Evolutionary conservation across 2,113 vertebrate genomes (phyloP).

Genomic region (Hydrochoerus hydrochaeris): DNA sequence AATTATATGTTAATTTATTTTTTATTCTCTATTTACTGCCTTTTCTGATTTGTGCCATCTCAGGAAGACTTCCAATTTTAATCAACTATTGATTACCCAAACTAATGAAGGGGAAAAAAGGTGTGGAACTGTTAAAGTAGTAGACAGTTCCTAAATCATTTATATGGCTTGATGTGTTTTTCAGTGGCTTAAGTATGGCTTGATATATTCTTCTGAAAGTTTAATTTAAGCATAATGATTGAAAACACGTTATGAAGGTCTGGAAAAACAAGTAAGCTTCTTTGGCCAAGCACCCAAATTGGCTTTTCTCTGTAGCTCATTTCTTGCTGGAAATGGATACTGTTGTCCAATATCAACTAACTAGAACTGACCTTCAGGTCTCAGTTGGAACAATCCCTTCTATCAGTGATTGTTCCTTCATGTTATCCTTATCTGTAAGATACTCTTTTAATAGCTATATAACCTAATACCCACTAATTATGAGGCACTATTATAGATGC

Average conservation of each 20-base stretch:
- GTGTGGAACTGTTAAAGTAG: slow-evolving; percentile 37
- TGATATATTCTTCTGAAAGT: slow-evolving; percentile 19
- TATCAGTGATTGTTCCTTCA: neutral
- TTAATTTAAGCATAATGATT: slow-evolving; percentile 35
- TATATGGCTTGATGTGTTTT: neutral
- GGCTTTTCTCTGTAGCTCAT: slow-evolving; percentile 18
- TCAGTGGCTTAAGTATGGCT: slow-evolving; percentile 35
- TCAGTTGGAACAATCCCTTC: slow-evolving; percentile 8
- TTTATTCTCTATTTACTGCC: slow-evolving; percentile 6
- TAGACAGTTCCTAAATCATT: slow-evolving; percentile 18
- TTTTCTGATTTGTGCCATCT: neutral
- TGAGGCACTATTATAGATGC: neutral
- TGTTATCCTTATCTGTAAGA: neutral
- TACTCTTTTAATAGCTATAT: neutral
- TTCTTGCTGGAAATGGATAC: slow-evolving; percentile 28
- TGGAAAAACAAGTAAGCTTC: slow-evolving; percentile 49
- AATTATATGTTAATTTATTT: slow-evolving; percentile 33
- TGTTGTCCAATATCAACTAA: slow-evolving; percentile 42
- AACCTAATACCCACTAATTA: neutral
- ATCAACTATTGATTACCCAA: slow-evolving; percentile 51
- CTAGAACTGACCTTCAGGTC: slow-evolving; percentile 39
- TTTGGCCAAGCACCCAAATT: neutral
- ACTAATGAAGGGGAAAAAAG: slow-evolving; percentile 36
- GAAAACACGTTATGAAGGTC: slow-evolving; percentile 37
- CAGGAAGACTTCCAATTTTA: slow-evolving; percentile 54